Percentiles rank a stretch among this genome's conserved stretches.
phyloP scores from a whole-genome alignment of 2,797 vertebrate genomes.

The Sebastolobus alascanus region DNA sequence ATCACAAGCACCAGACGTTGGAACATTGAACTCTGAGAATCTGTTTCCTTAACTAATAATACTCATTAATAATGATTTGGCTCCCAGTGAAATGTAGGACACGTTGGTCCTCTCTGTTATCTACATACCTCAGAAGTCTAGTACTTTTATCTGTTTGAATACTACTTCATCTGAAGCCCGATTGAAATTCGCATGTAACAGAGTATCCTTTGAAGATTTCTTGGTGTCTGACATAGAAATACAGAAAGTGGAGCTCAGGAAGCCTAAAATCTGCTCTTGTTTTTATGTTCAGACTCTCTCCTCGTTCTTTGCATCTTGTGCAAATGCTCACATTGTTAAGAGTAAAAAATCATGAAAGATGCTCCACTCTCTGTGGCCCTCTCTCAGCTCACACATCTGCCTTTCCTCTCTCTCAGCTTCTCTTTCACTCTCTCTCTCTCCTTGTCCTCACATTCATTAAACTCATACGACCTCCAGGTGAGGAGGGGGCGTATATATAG shows the following conservation, averaged over 20 bases:
- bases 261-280: constrained; percentile 37
- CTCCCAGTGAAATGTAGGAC: constrained; percentile 62
- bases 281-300: constrained; percentile 38
- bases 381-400: constrained; percentile 53
- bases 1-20: constrained; percentile 5
- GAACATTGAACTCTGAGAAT: constrained; percentile 19
- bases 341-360: constrained; percentile 50
- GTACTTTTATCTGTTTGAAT: constrained; percentile 64
- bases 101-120: constrained; percentile 47
- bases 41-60: constrained; percentile 52
- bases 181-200: constrained; percentile 54
- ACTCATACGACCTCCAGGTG: constrained; percentile 59
- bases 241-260: constrained; percentile 53
- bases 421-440: constrained; percentile 17
- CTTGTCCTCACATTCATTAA: constrained; percentile 74
- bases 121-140: constrained; percentile 63
- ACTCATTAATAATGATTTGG: constrained; percentile 51
- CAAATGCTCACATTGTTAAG: constrained; percentile 62
- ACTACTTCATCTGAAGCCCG: constrained; percentile 54
- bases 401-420: constrained; percentile 18
- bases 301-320: constrained; percentile 30
- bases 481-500: constrained; percentile 35
- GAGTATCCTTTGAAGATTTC: constrained; percentile 60
- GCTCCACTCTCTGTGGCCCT: constrained; percentile 39
- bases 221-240: constrained; percentile 50